Evolutionary conservation across 2,113 vertebrate species (phyloP).

Genomic region (Lasiurus borealis): DNA sequence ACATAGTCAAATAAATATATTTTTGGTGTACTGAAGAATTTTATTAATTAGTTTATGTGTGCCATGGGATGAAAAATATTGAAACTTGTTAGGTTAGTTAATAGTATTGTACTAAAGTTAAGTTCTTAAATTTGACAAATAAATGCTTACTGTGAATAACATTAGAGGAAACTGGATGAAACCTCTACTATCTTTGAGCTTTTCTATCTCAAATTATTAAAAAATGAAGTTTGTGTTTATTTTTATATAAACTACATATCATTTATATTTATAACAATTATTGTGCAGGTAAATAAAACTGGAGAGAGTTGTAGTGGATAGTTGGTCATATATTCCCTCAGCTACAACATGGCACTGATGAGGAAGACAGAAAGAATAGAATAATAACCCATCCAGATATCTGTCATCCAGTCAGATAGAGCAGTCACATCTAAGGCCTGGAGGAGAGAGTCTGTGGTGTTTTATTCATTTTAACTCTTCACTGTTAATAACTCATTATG

Average conservation of each 20-base stretch:
- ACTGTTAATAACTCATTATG: background rate
- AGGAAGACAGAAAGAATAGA: background rate
- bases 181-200: background rate
- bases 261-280: background rate
- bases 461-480: background rate
- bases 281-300: background rate
- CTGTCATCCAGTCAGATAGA: background rate
- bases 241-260: background rate
- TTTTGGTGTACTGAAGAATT: background rate
- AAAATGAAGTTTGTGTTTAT: background rate
- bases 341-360: background rate
- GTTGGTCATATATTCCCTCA: background rate
- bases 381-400: background rate
- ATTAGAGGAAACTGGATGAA: background rate
- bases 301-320: background rate
- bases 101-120: background rate
- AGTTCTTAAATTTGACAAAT: background rate
- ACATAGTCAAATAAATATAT: background rate
- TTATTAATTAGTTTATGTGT: background rate
- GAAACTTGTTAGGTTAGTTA: background rate
- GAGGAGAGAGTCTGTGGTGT: background rate
- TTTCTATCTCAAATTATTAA: background rate
- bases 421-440: background rate
- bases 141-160: background rate
- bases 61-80: background rate